phyloP scores from a whole-genome alignment of 2,888 invertebrate species.

The Ectemnius lituratus region DNA sequence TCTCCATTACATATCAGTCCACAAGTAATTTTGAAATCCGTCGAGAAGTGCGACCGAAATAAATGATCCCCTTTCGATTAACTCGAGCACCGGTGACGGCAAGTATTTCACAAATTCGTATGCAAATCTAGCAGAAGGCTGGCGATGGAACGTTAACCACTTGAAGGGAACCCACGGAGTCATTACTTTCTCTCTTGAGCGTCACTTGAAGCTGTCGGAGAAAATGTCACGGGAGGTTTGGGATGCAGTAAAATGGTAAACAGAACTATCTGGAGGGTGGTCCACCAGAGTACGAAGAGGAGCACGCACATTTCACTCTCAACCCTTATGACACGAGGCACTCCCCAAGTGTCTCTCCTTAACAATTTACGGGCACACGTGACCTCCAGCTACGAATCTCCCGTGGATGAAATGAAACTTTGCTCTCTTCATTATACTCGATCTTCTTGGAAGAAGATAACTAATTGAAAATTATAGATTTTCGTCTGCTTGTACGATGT shows the following conservation, averaged over 20 bases:
- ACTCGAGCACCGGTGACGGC: no score
- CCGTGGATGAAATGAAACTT: no score
- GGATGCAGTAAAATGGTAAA: conserved; percentile 66
- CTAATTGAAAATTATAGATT: no score
- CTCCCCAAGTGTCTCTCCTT: conserved; percentile 18
- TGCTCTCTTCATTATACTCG: no score
- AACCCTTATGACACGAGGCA: conserved; percentile 66
- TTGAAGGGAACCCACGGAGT: neutral
- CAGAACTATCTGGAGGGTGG: conserved; percentile 55
- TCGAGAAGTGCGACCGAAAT: no score
- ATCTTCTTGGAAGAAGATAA: no score
- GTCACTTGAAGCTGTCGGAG: conserved; percentile 58
- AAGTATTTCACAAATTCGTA: neutral
- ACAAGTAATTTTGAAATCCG: no score
- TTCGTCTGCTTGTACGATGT: no score
- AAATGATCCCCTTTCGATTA: no score
- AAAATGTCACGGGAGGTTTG: conserved; percentile 54
- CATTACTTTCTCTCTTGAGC: conserved; percentile 36
- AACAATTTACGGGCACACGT: neutral
- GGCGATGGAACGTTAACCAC: neutral
- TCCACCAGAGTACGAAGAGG: conserved; percentile 17
- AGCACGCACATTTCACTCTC: conserved; percentile 46
- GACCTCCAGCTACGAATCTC: neutral
- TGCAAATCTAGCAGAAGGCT: neutral
- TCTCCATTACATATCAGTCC: no score